These are phyloP conservation scores for Meda fulgida DNA, from an alignment of 2,797 vertebrate species.

Conservation along the genomic window DNA sequence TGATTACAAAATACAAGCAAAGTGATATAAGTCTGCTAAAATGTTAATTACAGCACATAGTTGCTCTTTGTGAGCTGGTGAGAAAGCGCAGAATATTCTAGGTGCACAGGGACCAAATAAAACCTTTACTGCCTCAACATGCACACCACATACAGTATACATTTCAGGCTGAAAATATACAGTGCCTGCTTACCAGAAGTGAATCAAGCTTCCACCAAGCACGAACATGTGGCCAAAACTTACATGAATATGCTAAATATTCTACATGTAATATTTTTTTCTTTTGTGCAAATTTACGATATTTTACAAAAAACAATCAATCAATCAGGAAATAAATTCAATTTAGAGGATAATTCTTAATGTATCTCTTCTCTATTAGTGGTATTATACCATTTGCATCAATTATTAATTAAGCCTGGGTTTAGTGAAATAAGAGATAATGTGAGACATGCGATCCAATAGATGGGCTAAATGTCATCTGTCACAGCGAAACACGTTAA, in stretches of 20 bases:
- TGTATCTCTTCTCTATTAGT: slow-evolving; percentile 50
- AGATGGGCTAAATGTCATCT: slow-evolving; percentile 81
- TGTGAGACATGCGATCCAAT: slow-evolving; percentile 84
- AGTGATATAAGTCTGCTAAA: slow-evolving; percentile 48
- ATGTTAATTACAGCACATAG: slow-evolving; percentile 47
- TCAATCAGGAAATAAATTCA: not conserved
- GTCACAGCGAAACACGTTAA: slow-evolving; percentile 84
- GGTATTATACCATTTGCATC: slow-evolving; percentile 71
- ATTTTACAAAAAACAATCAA: not conserved
- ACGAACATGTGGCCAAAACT: slow-evolving; percentile 5
- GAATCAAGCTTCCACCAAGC: slow-evolving; percentile 60
- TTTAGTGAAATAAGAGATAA: slow-evolving; percentile 82
- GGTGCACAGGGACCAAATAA: slow-evolving; percentile 39
- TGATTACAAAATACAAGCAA: slow-evolving; percentile 45
- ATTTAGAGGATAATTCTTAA: slow-evolving; percentile 22
- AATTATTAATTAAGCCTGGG: slow-evolving; percentile 83
- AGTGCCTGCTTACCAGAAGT: slow-evolving; percentile 56
- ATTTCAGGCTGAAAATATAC: slow-evolving; percentile 63
- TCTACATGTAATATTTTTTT: not conserved
- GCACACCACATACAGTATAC: slow-evolving; percentile 56
- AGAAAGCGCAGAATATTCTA: slow-evolving; percentile 38
- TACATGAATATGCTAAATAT: not conserved
- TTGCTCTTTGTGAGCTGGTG: slow-evolving; percentile 9
- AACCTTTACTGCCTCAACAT: slow-evolving; percentile 55
- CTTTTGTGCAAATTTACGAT: not conserved